These are phyloP conservation scores for Echinarachnius parma DNA, from an alignment of 53 echinoderm and acorn worm species.

Conservation along the genomic window DNA sequence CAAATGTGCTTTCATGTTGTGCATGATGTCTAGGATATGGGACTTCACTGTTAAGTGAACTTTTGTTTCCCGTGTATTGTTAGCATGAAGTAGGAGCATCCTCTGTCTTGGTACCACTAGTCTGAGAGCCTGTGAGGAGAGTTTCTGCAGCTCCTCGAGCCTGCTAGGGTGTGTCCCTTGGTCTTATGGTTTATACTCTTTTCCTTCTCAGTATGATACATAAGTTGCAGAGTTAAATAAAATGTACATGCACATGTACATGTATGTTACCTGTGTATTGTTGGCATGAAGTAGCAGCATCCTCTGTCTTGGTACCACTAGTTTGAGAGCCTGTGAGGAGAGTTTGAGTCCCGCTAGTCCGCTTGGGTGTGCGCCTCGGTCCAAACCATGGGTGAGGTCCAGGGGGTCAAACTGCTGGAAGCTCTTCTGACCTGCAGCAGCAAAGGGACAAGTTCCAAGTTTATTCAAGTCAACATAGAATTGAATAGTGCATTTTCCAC, in stretches of 20 bases:
- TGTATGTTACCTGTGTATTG: constrained; percentile 75
- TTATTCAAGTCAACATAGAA: no score
- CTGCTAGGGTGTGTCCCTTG: no score
- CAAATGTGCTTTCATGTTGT: no score
- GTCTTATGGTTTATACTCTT: no score
- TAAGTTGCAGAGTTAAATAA: no score
- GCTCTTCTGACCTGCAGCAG: constrained; percentile 80
- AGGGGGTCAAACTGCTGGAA: constrained; percentile 83
- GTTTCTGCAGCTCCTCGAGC: no score
- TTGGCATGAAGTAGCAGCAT: constrained; percentile 67
- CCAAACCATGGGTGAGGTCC: constrained; percentile 34
- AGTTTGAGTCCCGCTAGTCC: constrained; percentile 48
- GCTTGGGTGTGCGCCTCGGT: constrained; percentile 11
- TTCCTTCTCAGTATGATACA: no score
- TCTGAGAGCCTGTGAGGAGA: constrained; percentile 44
- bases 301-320: constrained; percentile 78
- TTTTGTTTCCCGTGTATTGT: constrained; percentile 68
- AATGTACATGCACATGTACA: no score
- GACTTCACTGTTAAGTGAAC: no score
- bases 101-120: constrained; percentile 73
- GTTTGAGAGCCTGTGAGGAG: constrained; percentile 44
- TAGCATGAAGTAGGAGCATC: constrained; percentile 57
- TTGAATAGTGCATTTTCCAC: no score
- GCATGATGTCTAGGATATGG: no score
- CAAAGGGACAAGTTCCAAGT: no score